These are phyloP conservation scores for Parambassis ranga DNA, from an alignment of 2,797 vertebrate genomes.

Conservation along the genomic window DNA sequence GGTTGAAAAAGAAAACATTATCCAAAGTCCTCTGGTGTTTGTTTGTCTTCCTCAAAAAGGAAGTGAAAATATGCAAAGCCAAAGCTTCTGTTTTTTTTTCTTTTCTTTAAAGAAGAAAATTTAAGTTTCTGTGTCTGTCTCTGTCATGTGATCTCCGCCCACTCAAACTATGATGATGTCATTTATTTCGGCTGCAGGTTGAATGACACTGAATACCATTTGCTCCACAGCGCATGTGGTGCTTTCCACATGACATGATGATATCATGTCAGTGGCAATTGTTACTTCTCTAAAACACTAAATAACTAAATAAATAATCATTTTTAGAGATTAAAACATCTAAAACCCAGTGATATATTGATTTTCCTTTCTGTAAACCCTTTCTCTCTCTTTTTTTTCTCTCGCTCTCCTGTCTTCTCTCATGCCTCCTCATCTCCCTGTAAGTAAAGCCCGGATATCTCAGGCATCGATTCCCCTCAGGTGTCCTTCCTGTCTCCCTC, in stretches of 20 bases:
- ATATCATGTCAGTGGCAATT: constrained; percentile 34
- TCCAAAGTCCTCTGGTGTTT: constrained; percentile 70
- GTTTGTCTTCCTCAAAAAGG: constrained; percentile 79
- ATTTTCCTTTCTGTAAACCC: constrained; percentile 70
- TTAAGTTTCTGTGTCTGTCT: constrained; percentile 56
- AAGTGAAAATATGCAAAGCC: constrained; percentile 84
- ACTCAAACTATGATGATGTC: constrained; percentile 55
- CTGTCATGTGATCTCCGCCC: constrained; percentile 75
- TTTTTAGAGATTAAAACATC: constrained; percentile 65
- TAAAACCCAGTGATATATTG: constrained; percentile 64
- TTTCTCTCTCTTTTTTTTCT: constrained; percentile 22
- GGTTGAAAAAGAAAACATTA: constrained; percentile 47
- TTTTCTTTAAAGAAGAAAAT: constrained; percentile 45
- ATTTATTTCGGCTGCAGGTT: constrained; percentile 43
- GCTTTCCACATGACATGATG: constrained; percentile 49
- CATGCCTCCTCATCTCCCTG: constrained; percentile 57
- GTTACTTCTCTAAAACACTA: constrained; percentile 15
- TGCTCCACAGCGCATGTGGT: not conserved
- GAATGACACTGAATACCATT: constrained; percentile 33
- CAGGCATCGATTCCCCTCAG: constrained; percentile 83
- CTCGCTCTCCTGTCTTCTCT: constrained; percentile 33
- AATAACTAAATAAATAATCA: constrained; percentile 30
- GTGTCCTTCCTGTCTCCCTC: constrained; percentile 86
- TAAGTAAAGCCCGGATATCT: constrained; percentile 82
- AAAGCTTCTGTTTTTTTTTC: constrained; percentile 69